phyloP scores from a whole-genome alignment of 2,113 vertebrate genomes.

The Ancistrus triradiatus region DNA sequence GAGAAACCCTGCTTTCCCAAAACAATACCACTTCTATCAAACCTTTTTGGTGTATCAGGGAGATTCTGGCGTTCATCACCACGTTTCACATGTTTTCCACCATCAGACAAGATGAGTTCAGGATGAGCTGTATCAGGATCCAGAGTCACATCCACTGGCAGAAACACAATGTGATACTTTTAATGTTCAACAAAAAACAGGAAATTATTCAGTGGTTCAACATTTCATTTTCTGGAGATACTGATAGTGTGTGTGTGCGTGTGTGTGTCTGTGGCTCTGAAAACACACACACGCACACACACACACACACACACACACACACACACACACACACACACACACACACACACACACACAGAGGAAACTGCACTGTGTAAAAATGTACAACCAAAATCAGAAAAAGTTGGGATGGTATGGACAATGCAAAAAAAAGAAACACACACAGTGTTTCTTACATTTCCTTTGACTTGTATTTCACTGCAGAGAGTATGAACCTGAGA shows the following conservation, averaged over 20 bases:
- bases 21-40: conserved; percentile 3
- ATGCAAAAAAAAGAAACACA: no score
- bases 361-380: no score
- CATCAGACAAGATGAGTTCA: conserved; percentile 5
- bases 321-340: no score
- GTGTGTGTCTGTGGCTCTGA: not conserved
- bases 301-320: no score
- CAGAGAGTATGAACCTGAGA: no score
- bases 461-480: no score
- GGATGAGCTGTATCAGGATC: conserved; percentile 25
- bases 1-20: conserved; percentile 24
- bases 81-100: conserved; percentile 15
- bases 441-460: no score
- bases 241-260: not conserved
- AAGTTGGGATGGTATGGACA: no score
- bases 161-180: not conserved
- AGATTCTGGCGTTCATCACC: conserved; percentile 10
- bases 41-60: conserved; percentile 1
- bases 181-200: not conserved
- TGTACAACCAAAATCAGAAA: no score
- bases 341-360: no score
- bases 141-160: conserved; percentile 28
- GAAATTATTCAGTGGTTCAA: not conserved
- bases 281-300: no score
- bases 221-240: no score